Percentiles rank a stretch among this genome's conserved stretches.
phyloP scores from a whole-genome alignment of 2,797 vertebrate species.

The Crypturellus tataupa region DNA sequence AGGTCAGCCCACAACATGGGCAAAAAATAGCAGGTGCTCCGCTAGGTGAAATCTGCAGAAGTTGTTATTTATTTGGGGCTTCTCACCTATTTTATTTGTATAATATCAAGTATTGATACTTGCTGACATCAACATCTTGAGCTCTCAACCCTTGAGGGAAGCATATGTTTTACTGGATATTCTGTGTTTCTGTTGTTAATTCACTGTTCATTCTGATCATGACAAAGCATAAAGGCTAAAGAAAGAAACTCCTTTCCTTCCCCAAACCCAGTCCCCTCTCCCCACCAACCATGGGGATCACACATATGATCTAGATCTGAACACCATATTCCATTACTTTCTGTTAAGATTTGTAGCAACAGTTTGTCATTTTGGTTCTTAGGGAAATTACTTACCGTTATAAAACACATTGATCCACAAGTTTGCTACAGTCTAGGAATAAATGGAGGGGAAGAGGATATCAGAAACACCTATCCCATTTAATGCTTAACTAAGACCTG shows the following conservation, averaged over 20 bases:
- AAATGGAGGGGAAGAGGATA: background rate
- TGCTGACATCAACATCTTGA: background rate
- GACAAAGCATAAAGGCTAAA: background rate
- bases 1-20: background rate
- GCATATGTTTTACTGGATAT: background rate
- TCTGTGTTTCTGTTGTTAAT: slow-evolving; percentile 6
- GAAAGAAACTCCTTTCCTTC: background rate
- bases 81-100: background rate
- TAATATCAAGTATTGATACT: background rate
- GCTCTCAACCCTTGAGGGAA: background rate
- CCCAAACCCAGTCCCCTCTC: background rate
- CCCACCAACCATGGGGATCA: background rate
- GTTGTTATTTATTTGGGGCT: background rate
- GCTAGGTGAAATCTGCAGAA: background rate
- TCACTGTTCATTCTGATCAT: background rate
- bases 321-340: background rate
- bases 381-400: background rate
- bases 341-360: background rate
- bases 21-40: background rate
- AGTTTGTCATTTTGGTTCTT: background rate
- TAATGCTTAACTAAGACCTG: background rate
- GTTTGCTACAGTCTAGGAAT: background rate
- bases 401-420: background rate
- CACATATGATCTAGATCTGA: background rate
- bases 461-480: background rate